These are phyloP conservation scores for Cherax destructor DNA, from an alignment of 1,140 invertebrate species.

Conservation along the genomic window DNA sequence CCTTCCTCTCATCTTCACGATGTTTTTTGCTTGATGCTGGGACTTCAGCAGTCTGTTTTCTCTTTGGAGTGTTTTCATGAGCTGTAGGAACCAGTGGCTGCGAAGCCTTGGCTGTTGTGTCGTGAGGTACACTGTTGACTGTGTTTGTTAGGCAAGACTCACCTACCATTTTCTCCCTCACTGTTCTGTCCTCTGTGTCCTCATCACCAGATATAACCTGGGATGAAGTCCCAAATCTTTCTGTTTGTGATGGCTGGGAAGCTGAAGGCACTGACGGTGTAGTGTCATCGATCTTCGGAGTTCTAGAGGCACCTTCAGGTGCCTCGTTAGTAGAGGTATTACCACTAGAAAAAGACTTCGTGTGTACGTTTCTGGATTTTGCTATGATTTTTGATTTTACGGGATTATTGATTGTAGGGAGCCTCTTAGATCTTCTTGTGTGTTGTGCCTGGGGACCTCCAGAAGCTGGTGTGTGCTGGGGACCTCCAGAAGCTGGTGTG, in stretches of 20 bases:
- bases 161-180: background rate
- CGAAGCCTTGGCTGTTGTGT: background rate
- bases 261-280: background rate
- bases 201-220: background rate
- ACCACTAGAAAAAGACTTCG: background rate
- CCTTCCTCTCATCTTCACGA: background rate
- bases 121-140: background rate
- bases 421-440: background rate
- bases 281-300: background rate
- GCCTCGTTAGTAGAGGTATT: background rate
- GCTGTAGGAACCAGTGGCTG: background rate
- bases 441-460: background rate
- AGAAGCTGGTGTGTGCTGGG: background rate
- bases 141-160: no score
- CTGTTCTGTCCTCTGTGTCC: background rate
- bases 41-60: background rate
- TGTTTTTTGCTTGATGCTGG: background rate
- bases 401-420: background rate
- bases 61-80: background rate
- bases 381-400: background rate
- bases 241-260: background rate
- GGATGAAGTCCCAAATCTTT: no score
- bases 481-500: background rate
- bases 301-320: background rate
- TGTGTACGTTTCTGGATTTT: background rate